Evolutionary conservation across 2,797 vertebrate genomes (phyloP), one percentile per base, ranked within the genome.

Genomic region (Taeniopygia guttata): DNA sequence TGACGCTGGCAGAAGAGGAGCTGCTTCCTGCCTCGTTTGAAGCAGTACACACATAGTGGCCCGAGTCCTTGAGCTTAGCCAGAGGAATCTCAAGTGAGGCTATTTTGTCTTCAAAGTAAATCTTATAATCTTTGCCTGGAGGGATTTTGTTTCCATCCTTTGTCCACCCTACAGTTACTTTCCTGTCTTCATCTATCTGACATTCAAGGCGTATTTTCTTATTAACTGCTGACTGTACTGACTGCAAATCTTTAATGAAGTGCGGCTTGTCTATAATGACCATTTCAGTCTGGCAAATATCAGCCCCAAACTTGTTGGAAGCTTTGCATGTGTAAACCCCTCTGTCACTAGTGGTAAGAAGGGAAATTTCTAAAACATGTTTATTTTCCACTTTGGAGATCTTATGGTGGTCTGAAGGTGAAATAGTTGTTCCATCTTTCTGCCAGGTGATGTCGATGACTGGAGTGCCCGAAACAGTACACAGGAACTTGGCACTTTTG

Each of bases 41-140:
- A 95, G 98, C 99, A 95, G 98, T 99, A 94, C 99, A 99, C 30
- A 98, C 94, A 90, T 99, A 99, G 84, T 97, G 98, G 91, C 99
- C 99, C 82, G 99, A 99, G 98, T 99, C 99, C 98, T 99, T 99
- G 69, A 99, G 92, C 93, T 99, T 99, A 96, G 99, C 98, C 97
- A 99, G 98, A 42, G 98, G 98, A 93, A 99, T 99, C 94, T 99
- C 99, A 97, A 99, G 98, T 10, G 98, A 98, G 60, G 99, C 98
- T 93, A 99, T 97, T 98, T 99, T 99, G 96, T 99, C 99, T 97
- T 99, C 99, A 98, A 99, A 99, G 96, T 97, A 98, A 94, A 99
- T 97, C 97, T 98, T 99, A 95, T 98, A 99, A 70, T 99, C 99
- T 98, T 99, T 99, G 86, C 99, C 99, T 77, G 98, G 98, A 92